Conservation (phyloP, 1,140 invertebrate genomes). For the Cyphomyrmex costatus region DNA sequence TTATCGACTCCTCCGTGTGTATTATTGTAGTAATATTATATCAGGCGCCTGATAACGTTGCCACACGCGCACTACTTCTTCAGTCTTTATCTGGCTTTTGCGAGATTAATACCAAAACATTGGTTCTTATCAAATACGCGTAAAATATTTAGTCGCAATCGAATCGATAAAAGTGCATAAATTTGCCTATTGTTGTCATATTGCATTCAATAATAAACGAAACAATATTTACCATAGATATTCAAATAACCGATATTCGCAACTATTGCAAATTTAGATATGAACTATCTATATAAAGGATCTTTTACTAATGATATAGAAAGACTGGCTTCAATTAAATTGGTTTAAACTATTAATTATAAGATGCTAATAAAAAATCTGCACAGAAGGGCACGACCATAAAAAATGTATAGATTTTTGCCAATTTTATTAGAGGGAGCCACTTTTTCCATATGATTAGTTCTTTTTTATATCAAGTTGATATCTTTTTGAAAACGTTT, state of each 20-base stretch:
- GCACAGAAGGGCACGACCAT: no score
- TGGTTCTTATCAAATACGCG: conserved; percentile 25
- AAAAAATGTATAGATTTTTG: no score
- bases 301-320: no score
- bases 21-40: conserved; percentile 57
- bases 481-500: neutral
- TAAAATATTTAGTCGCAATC: conserved; percentile 1
- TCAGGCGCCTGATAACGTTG: conserved; percentile 20
- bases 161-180: conserved; percentile 5
- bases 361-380: no score
- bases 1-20: conserved; percentile 18
- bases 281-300: no score
- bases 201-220: neutral
- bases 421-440: no score
- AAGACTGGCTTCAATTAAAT: no score
- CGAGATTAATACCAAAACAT: conserved; percentile 27
- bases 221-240: neutral
- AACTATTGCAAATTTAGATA: no score
- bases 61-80: conserved; percentile 8
- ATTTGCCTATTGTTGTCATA: neutral
- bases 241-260: no score
- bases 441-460: no score
- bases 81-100: conserved; percentile 1
- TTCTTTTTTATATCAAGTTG: neutral
- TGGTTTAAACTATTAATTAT: no score